Percentiles rank a stretch among this genome's conserved stretches.
These are phyloP conservation scores for Leucoraja erinaceus DNA, from an alignment of 2,113 vertebrate genomes.

Conservation along the genomic window DNA sequence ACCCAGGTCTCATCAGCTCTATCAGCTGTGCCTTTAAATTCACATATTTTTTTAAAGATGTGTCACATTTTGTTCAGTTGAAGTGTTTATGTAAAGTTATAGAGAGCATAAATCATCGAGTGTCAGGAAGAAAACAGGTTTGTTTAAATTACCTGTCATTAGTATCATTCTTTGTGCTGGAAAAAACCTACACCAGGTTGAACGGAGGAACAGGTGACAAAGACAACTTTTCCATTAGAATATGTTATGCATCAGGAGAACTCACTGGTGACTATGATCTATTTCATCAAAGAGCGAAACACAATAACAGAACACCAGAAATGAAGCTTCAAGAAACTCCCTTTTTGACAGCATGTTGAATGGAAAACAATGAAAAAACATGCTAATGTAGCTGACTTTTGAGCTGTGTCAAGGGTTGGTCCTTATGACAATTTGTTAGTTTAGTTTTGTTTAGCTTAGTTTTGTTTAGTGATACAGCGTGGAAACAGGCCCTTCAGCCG, in stretches of 20 bases:
- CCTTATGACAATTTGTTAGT: neutral
- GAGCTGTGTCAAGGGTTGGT: neutral
- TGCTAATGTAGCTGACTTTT: neutral
- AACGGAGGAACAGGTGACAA: neutral
- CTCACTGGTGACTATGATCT: neutral
- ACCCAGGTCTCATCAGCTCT: too few relatives aligned
- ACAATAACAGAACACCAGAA: neutral
- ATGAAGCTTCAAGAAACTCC: neutral
- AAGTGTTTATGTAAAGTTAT: neutral
- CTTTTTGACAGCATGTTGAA: neutral
- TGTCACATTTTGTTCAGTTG: neutral
- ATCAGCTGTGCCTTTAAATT: too few relatives aligned
- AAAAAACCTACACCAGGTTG: neutral
- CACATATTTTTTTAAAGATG: too few relatives aligned
- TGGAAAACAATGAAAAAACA: neutral
- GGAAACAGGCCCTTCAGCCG: too few relatives aligned
- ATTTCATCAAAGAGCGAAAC: neutral
- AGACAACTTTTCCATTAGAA: neutral
- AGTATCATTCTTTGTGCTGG: neutral
- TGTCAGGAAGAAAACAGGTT: neutral
- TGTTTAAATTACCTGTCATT: neutral
- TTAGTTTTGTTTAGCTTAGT: too few relatives aligned
- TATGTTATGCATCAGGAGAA: neutral
- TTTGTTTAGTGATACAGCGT: too few relatives aligned
- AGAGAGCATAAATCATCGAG: neutral